phyloP scores from a whole-genome alignment of 30 jellyfish, hydroid and myxozoan species.

The Rhopilema esculentum region DNA sequence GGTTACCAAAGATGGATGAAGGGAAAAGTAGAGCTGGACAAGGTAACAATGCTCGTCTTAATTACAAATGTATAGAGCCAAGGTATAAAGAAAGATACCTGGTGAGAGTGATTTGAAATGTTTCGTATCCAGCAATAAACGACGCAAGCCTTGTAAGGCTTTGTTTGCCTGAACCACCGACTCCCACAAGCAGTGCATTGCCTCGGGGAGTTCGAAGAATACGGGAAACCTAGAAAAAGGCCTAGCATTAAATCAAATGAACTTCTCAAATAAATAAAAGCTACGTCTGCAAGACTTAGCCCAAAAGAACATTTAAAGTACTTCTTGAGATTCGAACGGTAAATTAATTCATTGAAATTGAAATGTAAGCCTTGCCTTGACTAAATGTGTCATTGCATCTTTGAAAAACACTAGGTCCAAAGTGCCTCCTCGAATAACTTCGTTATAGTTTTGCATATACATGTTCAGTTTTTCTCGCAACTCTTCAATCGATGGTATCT shows the following conservation, averaged over 20 bases:
- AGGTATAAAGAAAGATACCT: slow-evolving; percentile 73
- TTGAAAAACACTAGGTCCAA: slow-evolving; percentile 94
- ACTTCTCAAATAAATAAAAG: too few species aligned
- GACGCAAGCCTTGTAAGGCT: slow-evolving; percentile 95
- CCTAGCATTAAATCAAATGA: not conserved
- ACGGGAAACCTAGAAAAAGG: slow-evolving; percentile 77
- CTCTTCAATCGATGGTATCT: slow-evolving; percentile 79
- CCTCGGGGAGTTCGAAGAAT: slow-evolving; percentile 97
- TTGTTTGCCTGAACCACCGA: slow-evolving; percentile 99
- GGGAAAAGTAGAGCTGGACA: too few species aligned
- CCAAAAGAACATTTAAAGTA: too few species aligned
- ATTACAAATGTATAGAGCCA: too few species aligned
- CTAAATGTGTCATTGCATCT: slow-evolving; percentile 97
- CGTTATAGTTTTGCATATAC: slow-evolving; percentile 84
- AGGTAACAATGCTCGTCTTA: too few species aligned
- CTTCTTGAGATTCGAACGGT: too few species aligned
- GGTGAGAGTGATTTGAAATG: slow-evolving; percentile 92
- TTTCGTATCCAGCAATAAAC: slow-evolving; percentile 91
- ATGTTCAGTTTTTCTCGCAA: slow-evolving; percentile 58
- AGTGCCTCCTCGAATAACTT: slow-evolving; percentile 88
- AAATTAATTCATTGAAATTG: not conserved
- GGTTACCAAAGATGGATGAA: too few species aligned
- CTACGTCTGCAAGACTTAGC: too few species aligned
- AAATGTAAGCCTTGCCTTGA: slow-evolving; percentile 68
- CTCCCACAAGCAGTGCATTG: slow-evolving; percentile 98